Conservation (phyloP, 2,888 invertebrate genomes). For the Philhelius pedissequus region DNA sequence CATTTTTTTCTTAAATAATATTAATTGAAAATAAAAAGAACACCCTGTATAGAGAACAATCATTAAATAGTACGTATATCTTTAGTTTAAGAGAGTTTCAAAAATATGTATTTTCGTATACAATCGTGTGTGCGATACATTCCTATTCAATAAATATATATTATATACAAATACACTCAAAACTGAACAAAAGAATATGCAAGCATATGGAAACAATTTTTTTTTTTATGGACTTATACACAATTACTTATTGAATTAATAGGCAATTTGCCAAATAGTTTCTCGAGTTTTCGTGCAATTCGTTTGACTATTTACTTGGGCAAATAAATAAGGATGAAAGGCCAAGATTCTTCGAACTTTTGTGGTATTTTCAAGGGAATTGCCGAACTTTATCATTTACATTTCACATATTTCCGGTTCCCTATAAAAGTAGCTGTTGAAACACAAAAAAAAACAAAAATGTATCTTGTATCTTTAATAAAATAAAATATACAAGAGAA, state of each 20-base stretch:
- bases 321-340: background rate
- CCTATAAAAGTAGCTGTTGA: too few relatives aligned
- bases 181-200: constrained; percentile 12
- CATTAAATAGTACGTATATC: too few relatives aligned
- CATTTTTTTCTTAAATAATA: too few relatives aligned
- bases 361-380: constrained; percentile 34
- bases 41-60: too few relatives aligned
- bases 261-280: constrained; percentile 67
- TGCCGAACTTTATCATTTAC: constrained; percentile 12
- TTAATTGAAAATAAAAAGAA: too few relatives aligned
- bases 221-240: constrained; percentile 61
- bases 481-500: background rate
- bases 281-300: constrained; percentile 43
- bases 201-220: constrained; percentile 34
- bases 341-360: background rate
- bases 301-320: constrained; percentile 49
- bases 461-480: background rate
- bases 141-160: background rate
- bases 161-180: background rate
- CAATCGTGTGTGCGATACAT: too few relatives aligned
- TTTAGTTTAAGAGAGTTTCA: too few relatives aligned
- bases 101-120: too few relatives aligned
- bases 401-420: background rate
- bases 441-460: too few relatives aligned
- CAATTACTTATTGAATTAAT: constrained; percentile 68